Conservation (phyloP, 2,888 invertebrate genomes). For the Thymelicus acteon region DNA sequence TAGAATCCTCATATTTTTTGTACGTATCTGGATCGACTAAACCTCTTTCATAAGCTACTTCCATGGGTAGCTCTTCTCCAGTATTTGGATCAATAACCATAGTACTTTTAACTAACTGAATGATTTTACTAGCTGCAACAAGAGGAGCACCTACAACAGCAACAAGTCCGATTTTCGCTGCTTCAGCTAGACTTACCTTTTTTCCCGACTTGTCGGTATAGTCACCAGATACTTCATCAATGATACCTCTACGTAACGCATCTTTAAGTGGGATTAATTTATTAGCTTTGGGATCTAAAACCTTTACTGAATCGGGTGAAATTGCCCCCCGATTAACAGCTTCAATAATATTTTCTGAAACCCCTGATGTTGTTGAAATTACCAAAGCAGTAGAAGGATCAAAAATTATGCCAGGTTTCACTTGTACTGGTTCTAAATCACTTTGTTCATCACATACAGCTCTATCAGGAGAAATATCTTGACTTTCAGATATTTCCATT, state of each 20-base stretch:
- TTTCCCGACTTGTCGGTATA: slow-evolving; percentile 88
- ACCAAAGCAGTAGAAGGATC: slow-evolving; percentile 91
- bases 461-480: slow-evolving; percentile 52
- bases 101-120: slow-evolving; percentile 86
- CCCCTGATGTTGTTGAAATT: slow-evolving; percentile 88
- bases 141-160: slow-evolving; percentile 90
- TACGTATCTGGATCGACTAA: slow-evolving; percentile 86
- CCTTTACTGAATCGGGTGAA: slow-evolving; percentile 87
- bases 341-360: slow-evolving; percentile 88
- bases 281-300: slow-evolving; percentile 89
- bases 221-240: slow-evolving; percentile 89
- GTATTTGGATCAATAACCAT: slow-evolving; percentile 92
- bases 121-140: slow-evolving; percentile 88
- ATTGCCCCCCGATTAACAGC: slow-evolving; percentile 92
- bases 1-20: slow-evolving; percentile 79
- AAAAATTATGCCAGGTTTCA: slow-evolving; percentile 89
- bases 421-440: slow-evolving; percentile 88
- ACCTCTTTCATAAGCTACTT: slow-evolving; percentile 92
- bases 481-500: slow-evolving; percentile 87
- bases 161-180: slow-evolving; percentile 91
- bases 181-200: slow-evolving; percentile 88
- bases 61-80: slow-evolving; percentile 91
- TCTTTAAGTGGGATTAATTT: slow-evolving; percentile 88
- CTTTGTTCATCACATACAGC: slow-evolving; percentile 63
- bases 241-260: slow-evolving; percentile 90